Evolutionary conservation across 1,140 invertebrate species (phyloP), one percentile per base, ranked within the genome.

Genomic region (Drosophila lacertosa): DNA sequence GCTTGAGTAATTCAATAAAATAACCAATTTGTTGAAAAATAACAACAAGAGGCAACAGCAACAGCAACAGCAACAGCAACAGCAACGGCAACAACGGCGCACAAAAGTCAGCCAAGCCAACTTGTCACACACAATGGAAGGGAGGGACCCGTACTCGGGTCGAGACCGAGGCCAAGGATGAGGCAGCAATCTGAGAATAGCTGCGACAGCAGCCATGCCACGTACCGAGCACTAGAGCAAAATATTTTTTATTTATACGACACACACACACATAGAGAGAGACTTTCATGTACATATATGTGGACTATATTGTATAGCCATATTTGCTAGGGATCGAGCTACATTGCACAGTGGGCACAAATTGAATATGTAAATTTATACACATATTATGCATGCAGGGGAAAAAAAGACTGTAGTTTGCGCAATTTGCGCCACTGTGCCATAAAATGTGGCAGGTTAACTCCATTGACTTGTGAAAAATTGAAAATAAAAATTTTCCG

Each of bases 1-100:
- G 81, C 81, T 84, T 84, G 81, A 84, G 81, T 86, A 86, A 86
- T 86, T 86, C 81, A 86, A 86, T 86, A 86, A 86, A 86, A 86
- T 86, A 86, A 86, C 82, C 82, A 86, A 86, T 86, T 86, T 86
- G 81, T 88, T 88, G 74, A 67, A 77, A 83, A 86, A 84, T 77
- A 74, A 74, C 78, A 82, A 71, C 74, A 76, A 76, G 59, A 18
- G 18, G 35, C 39, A 26, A 51, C n/a, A n/a, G n/a, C n/a, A n/a
- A n/a, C n/a, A n/a, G n/a, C n/a, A n/a, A n/a, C n/a, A n/a, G n/a
- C 32, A 37, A 2, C 33, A n/a, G 1, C 32, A n/a, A n/a, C 32
- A n/a, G 3, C 35, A 13, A 15, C 2, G 60, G 11, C 47, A 39
- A 29, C 47, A 20, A 40, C 20, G 1, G 29, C 55, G 55, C 44